Evolutionary conservation across 2,797 vertebrate species (phyloP).

Genomic region (Phrynocephalus vlangalii): DNA sequence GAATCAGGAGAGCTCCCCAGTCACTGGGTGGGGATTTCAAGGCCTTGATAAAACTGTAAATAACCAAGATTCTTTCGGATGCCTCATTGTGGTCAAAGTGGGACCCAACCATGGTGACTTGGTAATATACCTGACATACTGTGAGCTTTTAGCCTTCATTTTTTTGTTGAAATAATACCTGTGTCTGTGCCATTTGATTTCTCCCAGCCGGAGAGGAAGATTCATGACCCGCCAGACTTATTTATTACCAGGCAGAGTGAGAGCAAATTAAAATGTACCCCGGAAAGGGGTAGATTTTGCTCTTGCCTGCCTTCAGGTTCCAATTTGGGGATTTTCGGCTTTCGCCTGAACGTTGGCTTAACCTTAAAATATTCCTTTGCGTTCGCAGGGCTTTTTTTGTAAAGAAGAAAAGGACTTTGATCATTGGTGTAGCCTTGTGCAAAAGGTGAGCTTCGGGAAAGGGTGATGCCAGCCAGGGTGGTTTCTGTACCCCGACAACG

Average conservation of each 20-base stretch:
- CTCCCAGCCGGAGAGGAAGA: neutral
- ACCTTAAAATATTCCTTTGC: neutral
- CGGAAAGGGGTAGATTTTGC: too few species aligned
- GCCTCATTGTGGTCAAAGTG: too few species aligned
- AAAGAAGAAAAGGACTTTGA: constrained; percentile 90
- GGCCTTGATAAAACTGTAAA: too few species aligned
- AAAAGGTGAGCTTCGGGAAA: constrained; percentile 79
- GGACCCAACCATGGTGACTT: too few species aligned
- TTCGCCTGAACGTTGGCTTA: neutral
- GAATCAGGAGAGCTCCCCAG: too few species aligned
- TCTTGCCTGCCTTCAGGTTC: neutral
- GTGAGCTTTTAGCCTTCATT: neutral
- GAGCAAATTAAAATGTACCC: neutral
- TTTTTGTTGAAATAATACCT: neutral
- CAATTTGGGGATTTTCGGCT: neutral
- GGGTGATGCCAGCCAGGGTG: neutral
- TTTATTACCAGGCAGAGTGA: too few species aligned
- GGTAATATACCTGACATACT: too few species aligned
- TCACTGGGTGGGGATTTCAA: too few species aligned
- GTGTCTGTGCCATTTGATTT: neutral
- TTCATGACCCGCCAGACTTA: neutral
- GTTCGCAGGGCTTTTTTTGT: constrained; percentile 87
- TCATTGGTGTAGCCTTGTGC: constrained; percentile 86
- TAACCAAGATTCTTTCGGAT: too few species aligned
- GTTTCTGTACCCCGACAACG: too few species aligned